Conservation (phyloP, 2,888 invertebrate genomes). For the Deilephila porcellus region DNA sequence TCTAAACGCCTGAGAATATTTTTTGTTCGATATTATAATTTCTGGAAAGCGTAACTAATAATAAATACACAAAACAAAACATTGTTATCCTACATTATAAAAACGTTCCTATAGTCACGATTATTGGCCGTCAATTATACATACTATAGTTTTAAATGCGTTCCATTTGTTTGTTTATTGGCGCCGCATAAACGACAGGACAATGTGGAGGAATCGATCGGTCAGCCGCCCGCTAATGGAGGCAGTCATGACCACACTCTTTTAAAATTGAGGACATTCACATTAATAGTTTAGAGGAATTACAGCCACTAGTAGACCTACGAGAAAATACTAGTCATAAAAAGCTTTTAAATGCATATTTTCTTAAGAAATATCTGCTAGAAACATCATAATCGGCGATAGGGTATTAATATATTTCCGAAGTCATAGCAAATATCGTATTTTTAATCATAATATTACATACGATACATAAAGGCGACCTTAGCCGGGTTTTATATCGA, state of each 20-base stretch:
- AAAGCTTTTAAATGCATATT: background rate
- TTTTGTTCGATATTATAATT: too few relatives aligned
- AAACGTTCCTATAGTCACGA: background rate
- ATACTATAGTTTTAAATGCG: background rate
- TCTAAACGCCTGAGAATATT: too few relatives aligned
- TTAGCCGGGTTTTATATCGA: background rate
- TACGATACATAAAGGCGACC: background rate
- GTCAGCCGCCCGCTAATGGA: constrained; percentile 14
- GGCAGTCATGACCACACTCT: background rate
- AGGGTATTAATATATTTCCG: too few relatives aligned
- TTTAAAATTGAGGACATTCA: constrained; percentile 15
- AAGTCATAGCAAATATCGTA: background rate
- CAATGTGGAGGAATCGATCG: constrained; percentile 16
- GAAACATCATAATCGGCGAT: too few relatives aligned
- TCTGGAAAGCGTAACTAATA: too few relatives aligned
- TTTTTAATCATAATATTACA: background rate
- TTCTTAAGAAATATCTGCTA: too few relatives aligned
- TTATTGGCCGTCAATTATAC: background rate
- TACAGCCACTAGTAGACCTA: background rate
- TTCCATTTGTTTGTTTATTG: constrained; percentile 6
- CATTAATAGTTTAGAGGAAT: background rate
- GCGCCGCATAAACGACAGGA: constrained; percentile 16
- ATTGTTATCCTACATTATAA: too few relatives aligned
- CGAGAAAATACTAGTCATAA: background rate
- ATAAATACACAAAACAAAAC: too few relatives aligned